Base-by-base conservation (phyloP, 1,140 invertebrate genomes). In the Drosophila lacertosa region DNA sequence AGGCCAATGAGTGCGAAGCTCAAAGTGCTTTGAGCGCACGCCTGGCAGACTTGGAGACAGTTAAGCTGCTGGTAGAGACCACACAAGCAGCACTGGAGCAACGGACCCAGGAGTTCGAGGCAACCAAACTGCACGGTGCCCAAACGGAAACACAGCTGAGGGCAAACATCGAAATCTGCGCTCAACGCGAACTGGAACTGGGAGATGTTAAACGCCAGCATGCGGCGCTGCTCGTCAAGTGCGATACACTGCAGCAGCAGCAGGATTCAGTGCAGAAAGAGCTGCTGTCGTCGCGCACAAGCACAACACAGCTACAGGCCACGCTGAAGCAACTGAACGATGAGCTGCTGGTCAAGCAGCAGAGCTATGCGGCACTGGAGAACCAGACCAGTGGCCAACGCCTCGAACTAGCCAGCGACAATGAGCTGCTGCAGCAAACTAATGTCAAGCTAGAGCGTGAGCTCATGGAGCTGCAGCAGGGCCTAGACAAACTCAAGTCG, bases 381-480 rank as follows among this genome's bases (percentile, higher is more conserved):
- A 57, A 32, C 24, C 35, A 18, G 3, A 69, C 40, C 35, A 73
- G 71, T 10, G 42, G 54, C 0, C 60, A 70, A 10, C 53, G 68
- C 3, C 13, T 84, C 10, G 53, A 73, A 7, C 20, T 78, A 44
- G 57, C 60, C 15, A 72, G 65, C 26, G 74, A 69, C 15, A 77
- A 74, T n/a, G 75, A 86, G 33, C 11, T 76, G 40, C 42, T 86
- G 29, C 50, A 59, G 15, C 81, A 82, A 13, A 68, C 73, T 0
- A 62, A 63, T 6, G 75, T 70, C 7, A 70, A 75, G 3, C 77
- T 92, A 73, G 81, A 91, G 57, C 81, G 90, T 10, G 92, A 94
- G 55, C 81, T 92, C 2, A 76, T 82, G n/a, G 73, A 90, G 24
- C 65, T 92, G 18, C 92, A 92, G 15, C 77, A 91, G 48, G 71